Evolutionary conservation across 1,140 invertebrate species (phyloP), one percentile per base, ranked within the genome.

Genomic region (Drosophila takahashii): DNA sequence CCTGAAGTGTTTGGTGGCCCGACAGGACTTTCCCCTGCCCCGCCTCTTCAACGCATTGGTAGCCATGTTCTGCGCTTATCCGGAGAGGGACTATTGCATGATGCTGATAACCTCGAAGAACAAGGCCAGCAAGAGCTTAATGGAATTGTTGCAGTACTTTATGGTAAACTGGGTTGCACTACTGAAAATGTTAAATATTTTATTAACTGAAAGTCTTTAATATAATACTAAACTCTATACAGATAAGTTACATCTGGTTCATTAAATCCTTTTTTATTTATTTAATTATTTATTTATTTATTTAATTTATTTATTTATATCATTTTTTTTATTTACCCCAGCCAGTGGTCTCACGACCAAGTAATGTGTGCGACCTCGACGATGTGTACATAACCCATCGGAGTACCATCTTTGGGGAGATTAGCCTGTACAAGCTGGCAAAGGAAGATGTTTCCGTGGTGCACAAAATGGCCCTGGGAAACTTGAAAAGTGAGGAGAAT

Each of bases 71-170:
- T 65, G 72, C 1, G 90, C 80, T 1, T 90, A 74, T 77, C 90
- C 90, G 0, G 71, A 91, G 10, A 73, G 73, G 8, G 86, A 91
- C 11, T 91, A 91, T 52, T 91, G 90, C 53, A 50, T 91, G 3
- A 66, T 91, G 61, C 26, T 54, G 0, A 22, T 90, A 0, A 32
- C 62, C 0, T 58, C 60, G 22, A 53, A 22, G 0, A 0, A 10
- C 10, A 56, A 47, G 2, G 13, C 36, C 3, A 18, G 58, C 7
- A 60, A 37, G 9, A 74, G 57, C 26, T 47, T 67, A 11, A 0
- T 29, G 3, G 79, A 87, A 34, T 53, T 81, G 13, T 48, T 91
- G 3, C 69, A 84, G 13, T 91, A 89, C 51, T 91, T 91, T 34
- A 71, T 81, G 57, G 86, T 66, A 53, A 75, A 69, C 47, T n/a